Base-by-base conservation (phyloP, 2,888 invertebrate genomes). In the Teinopalpus imperialis region DNA sequence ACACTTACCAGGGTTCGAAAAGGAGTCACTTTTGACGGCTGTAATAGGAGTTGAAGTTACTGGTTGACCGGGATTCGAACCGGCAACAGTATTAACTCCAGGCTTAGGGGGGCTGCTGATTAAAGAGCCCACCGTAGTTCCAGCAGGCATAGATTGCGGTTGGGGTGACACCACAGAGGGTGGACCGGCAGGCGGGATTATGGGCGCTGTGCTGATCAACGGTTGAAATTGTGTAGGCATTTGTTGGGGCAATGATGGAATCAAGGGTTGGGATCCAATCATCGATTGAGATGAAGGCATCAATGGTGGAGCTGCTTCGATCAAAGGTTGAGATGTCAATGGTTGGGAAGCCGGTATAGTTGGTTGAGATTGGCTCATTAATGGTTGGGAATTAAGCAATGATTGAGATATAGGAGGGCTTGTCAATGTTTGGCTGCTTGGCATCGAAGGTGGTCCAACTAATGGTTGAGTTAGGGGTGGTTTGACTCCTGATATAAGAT, bases 1-100 rank as follows among this genome's bases (percentile, higher is more conserved):
- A 29, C 14, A 58, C 74, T 74, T 42, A 86, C 88, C 81, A 1
- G 89, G 81, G 40, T 85, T 86, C 0, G 85, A 83, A n/a, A 78
- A 47, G 0, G 70, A 69, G 1, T 86, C 85, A 26, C 59, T 73
- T 32, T 74, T 82, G 6, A 80, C 52, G 0, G 79, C 73, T 0
- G 78, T 74, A 0, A 89, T 74, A 0, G 88, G 87, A 0, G 87
- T 89, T 0, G 87, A 87, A 0, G 88, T 87, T 0, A 89, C 63
- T 0, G 87, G 85, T 42, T 85, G 89, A 20, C 56, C 54, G 6
- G 64, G 43, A 14, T 65, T 53, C 30, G 69, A 54, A 53, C 69
- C 63, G 0, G 66, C 69, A 0, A 68, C 49, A 9, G 57, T 53
- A 7, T 50, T 59, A 3, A 73, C 44, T 2, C 35, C 35, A 0